Evolutionary conservation across 2,888 invertebrate species (phyloP).

Genomic region (Diarsia rubi): DNA sequence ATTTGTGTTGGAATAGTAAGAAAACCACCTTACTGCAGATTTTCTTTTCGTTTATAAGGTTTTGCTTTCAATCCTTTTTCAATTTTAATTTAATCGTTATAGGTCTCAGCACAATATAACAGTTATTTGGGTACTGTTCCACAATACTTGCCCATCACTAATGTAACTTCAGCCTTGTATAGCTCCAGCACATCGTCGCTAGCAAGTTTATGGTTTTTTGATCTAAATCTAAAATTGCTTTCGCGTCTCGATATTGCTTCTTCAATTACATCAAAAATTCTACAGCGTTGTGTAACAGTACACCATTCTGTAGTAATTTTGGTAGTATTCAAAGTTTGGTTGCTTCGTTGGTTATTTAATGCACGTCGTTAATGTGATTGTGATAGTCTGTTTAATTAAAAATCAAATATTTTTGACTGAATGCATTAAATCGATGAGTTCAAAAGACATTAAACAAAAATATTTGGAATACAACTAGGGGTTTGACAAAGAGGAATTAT

Average conservation of each 20-base stretch:
- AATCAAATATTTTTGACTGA: background rate
- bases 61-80: background rate
- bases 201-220: conserved; percentile 81
- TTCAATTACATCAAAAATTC: conserved; percentile 65
- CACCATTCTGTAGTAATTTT: background rate
- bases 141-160: conserved; percentile 45
- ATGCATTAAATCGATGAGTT: background rate
- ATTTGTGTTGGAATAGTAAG: background rate
- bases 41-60: rapidly evolving
- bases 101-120: background rate
- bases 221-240: conserved; percentile 87
- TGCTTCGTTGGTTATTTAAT: background rate
- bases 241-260: conserved; percentile 75
- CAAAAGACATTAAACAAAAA: background rate
- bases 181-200: conserved; percentile 69
- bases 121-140: conserved; percentile 6
- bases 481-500: background rate
- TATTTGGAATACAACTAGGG: background rate
- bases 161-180: conserved; percentile 16
- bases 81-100: background rate
- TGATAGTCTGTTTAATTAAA: background rate
- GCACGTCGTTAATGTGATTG: background rate
- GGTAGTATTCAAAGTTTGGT: background rate
- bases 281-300: conserved; percentile 29
- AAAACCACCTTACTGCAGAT: background rate